Base-by-base conservation (phyloP, 2,888 invertebrate species). In the Cephus nigrinus region DNA sequence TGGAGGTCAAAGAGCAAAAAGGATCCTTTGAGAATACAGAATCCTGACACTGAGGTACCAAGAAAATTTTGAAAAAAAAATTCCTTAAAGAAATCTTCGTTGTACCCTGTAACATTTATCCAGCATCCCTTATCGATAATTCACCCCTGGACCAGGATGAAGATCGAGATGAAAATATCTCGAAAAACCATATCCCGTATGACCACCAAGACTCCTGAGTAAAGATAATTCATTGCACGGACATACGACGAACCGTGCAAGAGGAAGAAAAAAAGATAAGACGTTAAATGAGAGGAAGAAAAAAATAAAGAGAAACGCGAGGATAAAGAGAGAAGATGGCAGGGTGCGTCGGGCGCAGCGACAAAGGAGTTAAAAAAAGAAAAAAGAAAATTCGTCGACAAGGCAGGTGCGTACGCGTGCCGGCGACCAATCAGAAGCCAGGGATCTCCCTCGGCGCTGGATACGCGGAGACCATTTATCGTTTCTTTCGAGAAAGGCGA, bases 331-430 rank as follows among this genome's bases (percentile, higher is more conserved):
- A 40, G 40, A 40, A 40, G 15, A 40, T 4, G 15, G 40, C 40
- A 40, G 40, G 40, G 40, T 40, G 40, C 40, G 40, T 15, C 1
- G 40, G 40, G 15, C 84, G 84, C 81, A 82, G 77, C 82, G 85
- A 84, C 84, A 85, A 85, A 85, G 84, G 82, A 80, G 80, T 81
- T 74, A 79, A 81, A 84, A 84, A 84, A 85, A 80, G 83, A 84
- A 40, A 40, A 15, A 40, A 15, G 4, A 40, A 15, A 15, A 15
- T 73, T 55, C 34, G 80, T 81, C 81, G 80, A 81, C 80, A 80
- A 84, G 88, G 87, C 90, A 90, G 90, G 90, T 90, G 90, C 87
- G 87, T 86, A 85, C 90, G 90, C 90, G 90, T 90, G 90, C 90
- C 90, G 78, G 81, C 86, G 85, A 84, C 90, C 90, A 90, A 90